These are phyloP conservation scores for Smithornis capensis DNA, from an alignment of 2,113 vertebrate genomes.

Conservation along the genomic window DNA sequence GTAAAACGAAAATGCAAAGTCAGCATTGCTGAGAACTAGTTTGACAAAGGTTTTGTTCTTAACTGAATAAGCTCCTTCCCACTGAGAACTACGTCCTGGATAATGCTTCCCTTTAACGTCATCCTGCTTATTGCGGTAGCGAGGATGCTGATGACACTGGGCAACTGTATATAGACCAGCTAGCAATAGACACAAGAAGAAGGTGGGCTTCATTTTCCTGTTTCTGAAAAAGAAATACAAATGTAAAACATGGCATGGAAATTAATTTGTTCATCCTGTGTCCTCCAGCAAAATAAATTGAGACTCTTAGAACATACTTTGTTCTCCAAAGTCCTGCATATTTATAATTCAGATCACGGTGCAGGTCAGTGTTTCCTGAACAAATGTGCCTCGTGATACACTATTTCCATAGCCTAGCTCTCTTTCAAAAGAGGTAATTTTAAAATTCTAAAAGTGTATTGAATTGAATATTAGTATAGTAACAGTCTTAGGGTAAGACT, in stretches of 20 bases:
- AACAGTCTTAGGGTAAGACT: not conserved
- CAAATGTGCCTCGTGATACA: not conserved
- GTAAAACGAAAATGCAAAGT: conserved; percentile 84
- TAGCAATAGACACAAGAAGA: conserved; percentile 39
- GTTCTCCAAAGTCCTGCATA: not conserved
- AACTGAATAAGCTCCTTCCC: not conserved
- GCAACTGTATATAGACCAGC: not conserved
- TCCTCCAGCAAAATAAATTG: not conserved
- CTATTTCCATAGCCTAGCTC: not conserved
- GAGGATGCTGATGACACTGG: not conserved
- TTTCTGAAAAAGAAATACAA: conserved; percentile 36
- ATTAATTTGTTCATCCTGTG: not conserved
- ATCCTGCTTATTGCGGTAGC: not conserved
- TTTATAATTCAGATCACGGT: not conserved
- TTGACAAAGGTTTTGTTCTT: not conserved
- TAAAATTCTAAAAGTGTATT: not conserved
- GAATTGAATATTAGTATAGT: not conserved
- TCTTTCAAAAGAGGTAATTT: not conserved
- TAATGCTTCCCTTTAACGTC: not conserved
- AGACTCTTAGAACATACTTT: not conserved
- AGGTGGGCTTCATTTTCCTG: conserved; percentile 37
- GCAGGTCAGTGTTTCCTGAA: not conserved
- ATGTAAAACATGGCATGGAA: not conserved
- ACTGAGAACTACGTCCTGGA: not conserved
- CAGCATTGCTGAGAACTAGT: conserved; percentile 64